phyloP scores from a whole-genome alignment of 2,113 vertebrate genomes.

The Salminus brasiliensis region DNA sequence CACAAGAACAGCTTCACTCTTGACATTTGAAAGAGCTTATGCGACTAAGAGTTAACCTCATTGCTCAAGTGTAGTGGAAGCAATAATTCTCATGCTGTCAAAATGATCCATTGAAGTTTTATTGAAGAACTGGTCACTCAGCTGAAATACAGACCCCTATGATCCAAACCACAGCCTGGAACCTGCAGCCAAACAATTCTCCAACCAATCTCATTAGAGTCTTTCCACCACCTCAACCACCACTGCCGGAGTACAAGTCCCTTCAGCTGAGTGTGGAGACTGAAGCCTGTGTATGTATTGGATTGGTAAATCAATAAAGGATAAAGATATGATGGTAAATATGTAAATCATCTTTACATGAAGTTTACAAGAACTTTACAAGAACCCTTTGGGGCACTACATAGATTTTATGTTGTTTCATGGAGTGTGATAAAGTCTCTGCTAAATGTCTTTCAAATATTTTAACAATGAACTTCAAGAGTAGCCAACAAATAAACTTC shows the following conservation, averaged over 20 bases:
- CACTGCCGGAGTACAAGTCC: background rate
- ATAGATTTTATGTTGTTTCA: too few species aligned
- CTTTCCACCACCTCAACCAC: background rate
- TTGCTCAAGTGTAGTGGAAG: background rate
- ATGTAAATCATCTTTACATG: too few species aligned
- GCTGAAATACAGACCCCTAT: background rate
- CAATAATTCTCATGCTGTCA: background rate
- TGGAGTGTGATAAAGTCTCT: too few species aligned
- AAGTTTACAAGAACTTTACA: too few species aligned
- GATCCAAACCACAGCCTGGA: background rate
- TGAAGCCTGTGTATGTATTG: too few species aligned
- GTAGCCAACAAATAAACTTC: too few species aligned
- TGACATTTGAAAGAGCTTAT: background rate
- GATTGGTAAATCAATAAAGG: too few species aligned
- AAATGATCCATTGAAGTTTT: background rate
- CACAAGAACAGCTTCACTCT: too few species aligned
- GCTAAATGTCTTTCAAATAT: too few species aligned
- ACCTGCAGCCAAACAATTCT: conserved; percentile 7
- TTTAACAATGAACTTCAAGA: too few species aligned
- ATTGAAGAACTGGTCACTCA: background rate
- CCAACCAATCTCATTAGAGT: background rate
- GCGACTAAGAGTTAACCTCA: background rate
- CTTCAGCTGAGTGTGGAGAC: background rate
- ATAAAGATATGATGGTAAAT: too few species aligned
- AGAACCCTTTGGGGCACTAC: too few species aligned